Base-by-base conservation (phyloP, 2,113 vertebrate species). In the Prunella fulvescens region DNA sequence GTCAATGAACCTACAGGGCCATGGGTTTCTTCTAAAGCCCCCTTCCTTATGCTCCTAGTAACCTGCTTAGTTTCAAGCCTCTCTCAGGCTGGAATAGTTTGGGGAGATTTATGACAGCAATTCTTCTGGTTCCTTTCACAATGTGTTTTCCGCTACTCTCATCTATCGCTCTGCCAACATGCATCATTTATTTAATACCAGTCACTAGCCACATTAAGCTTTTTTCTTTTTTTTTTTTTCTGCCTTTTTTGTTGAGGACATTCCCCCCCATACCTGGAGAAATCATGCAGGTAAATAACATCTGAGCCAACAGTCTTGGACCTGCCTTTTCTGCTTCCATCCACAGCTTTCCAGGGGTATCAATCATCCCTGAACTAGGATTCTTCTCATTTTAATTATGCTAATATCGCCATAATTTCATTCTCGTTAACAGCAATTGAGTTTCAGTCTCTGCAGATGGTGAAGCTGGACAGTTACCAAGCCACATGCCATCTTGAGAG, bases 301-400 rank as follows among this genome's bases (percentile, higher is more conserved):
- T 82, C 61, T 57, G 66, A 96, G 97, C 84, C 81, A 92, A 91
- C 13, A 57, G 37, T 50, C 61, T 79, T 97, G 95, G 95, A 91
- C 70, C 53, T 93, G n/a, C 29, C 60, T 95, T 94, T 92, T 88
- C 69, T 67, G 33, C 28, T 20, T 93, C 31, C 48, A 92, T 90
- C 95, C 90, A 95, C 92, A 89, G 65, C 10, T 64, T 93, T 95
- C 42, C 66, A 58, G 39, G n/a, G 51, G n/a, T 93, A 97, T 97
- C 92, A 96, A 97, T 96, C 96, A 96, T 95, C 69, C 84, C 92
- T 5, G 74, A 97, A 96, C 88, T 86, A 97, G 91, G 84, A 92
- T 94, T 93, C 85, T 95, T 94, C 95, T 95, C 86, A 80, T 94
- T 97, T 91, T 95, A 97, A 96, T 97, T 94, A 96, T 88, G 86